phyloP scores from a whole-genome alignment of 2,113 vertebrate genomes.

The Syngnathoides biaculeatus region DNA sequence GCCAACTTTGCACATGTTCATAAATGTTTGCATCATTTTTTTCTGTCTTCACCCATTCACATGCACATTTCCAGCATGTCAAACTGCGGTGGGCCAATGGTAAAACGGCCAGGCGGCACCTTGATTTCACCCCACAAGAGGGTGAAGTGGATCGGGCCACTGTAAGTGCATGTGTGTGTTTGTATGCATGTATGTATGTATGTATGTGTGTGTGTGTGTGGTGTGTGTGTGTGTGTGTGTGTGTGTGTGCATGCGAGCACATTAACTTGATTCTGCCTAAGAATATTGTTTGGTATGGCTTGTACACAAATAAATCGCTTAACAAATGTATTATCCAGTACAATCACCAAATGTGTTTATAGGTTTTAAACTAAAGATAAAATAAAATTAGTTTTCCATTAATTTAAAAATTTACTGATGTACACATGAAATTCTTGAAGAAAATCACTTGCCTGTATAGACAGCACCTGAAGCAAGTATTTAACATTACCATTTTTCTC shows the following conservation, averaged over 20 bases:
- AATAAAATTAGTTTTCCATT: too few relatives aligned
- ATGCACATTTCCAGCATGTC: constrained; percentile 75
- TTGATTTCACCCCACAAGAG: constrained; percentile 78
- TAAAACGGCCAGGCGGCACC: constrained; percentile 74
- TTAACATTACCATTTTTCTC: too few relatives aligned
- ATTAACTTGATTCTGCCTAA: background rate
- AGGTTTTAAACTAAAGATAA: too few relatives aligned
- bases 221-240: constrained; percentile 14
- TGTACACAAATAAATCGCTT: too few relatives aligned
- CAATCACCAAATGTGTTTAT: too few relatives aligned
- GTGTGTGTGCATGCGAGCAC: constrained; percentile 25
- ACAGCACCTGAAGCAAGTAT: too few relatives aligned
- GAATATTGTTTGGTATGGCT: background rate
- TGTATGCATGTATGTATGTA: too few relatives aligned
- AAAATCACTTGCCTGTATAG: too few relatives aligned
- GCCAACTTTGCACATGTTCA: constrained; percentile 46
- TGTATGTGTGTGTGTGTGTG: constrained; percentile 4
- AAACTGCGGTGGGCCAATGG: constrained; percentile 71
- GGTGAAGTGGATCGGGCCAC: constrained; percentile 76
- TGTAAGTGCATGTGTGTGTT: constrained; percentile 73
- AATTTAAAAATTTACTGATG: too few relatives aligned
- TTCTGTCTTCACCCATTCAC: constrained; percentile 29
- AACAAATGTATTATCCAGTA: too few relatives aligned
- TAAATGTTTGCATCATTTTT: constrained; percentile 50
- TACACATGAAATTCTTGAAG: too few relatives aligned